A percentile compares a stretch with the other conserved stretches of the same genome.
Evolutionary conservation across 2,113 vertebrate genomes (phyloP).

Genomic region (Willisornis vidua): DNA sequence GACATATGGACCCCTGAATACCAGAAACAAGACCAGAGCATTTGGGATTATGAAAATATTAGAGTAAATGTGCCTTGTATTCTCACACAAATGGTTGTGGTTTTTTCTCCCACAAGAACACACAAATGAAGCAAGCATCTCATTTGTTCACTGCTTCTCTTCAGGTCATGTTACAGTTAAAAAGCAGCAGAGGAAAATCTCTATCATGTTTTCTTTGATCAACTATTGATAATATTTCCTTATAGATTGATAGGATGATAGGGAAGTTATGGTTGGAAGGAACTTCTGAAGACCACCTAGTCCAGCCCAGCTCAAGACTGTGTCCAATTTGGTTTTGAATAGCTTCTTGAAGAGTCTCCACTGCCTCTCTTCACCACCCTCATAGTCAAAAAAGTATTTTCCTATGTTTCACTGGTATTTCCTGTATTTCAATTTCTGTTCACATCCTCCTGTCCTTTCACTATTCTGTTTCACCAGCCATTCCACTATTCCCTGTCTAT

Average conservation of each 20-base stretch:
- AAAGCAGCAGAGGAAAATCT: neutral
- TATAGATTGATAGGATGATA: neutral
- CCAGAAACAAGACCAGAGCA: neutral
- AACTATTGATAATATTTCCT: neutral
- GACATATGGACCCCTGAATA: neutral
- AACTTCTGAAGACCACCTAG: neutral
- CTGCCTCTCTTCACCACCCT: neutral
- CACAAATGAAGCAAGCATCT: neutral
- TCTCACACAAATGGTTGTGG: neutral
- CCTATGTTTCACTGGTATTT: rapidly evolving
- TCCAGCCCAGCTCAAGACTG: neutral
- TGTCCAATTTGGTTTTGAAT: neutral
- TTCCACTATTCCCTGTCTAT: neutral
- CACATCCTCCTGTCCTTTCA: neutral
- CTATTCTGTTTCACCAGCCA: neutral
- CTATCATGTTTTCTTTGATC: neutral
- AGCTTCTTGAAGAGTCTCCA: neutral
- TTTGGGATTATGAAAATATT: neutral
- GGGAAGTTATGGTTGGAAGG: neutral
- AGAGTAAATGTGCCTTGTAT: neutral
- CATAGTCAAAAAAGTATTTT: neutral
- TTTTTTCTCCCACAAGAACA: neutral
- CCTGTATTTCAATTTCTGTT: neutral
- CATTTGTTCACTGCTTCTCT: neutral
- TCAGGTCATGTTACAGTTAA: neutral